A percentile compares a stretch with the other conserved stretches of the same genome.
phyloP scores from a whole-genome alignment of 2,888 invertebrate genomes.

The Eupithecia inturbata region DNA sequence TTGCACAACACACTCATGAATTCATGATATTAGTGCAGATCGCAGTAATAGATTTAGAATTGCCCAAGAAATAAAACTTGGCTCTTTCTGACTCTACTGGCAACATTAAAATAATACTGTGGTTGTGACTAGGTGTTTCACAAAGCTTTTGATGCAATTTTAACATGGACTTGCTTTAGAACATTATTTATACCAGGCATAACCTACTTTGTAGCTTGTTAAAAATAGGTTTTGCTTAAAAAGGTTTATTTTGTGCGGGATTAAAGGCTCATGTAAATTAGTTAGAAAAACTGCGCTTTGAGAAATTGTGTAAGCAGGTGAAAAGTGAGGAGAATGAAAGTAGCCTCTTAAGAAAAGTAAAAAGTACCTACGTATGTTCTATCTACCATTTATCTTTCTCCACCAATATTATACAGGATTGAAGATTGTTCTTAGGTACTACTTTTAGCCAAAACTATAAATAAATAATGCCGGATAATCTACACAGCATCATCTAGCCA shows the following conservation, averaged over 20 bases:
- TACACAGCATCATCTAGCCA: too few species aligned
- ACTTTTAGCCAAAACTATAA: too few species aligned
- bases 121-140: slow-evolving; percentile 46
- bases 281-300: slow-evolving; percentile 39
- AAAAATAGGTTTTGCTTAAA: slow-evolving; percentile 45
- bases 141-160: slow-evolving; percentile 57
- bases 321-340: neutral
- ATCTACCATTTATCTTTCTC: neutral
- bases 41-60: neutral
- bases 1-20: too few species aligned
- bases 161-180: slow-evolving; percentile 47
- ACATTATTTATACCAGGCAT: slow-evolving; percentile 49
- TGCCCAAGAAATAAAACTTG: neutral
- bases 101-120: slow-evolving; percentile 9
- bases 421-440: too few species aligned
- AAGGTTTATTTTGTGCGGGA: slow-evolving; percentile 44
- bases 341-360: neutral
- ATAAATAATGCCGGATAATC: too few species aligned
- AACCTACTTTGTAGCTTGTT: slow-evolving; percentile 51
- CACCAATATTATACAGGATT: too few species aligned
- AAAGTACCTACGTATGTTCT: neutral
- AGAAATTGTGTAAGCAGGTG: slow-evolving; percentile 23
- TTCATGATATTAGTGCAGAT: too few species aligned
- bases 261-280: slow-evolving; percentile 46
- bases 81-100: neutral